Base-by-base conservation (phyloP, 2,797 vertebrate genomes). In the Trematomus bernacchii region DNA sequence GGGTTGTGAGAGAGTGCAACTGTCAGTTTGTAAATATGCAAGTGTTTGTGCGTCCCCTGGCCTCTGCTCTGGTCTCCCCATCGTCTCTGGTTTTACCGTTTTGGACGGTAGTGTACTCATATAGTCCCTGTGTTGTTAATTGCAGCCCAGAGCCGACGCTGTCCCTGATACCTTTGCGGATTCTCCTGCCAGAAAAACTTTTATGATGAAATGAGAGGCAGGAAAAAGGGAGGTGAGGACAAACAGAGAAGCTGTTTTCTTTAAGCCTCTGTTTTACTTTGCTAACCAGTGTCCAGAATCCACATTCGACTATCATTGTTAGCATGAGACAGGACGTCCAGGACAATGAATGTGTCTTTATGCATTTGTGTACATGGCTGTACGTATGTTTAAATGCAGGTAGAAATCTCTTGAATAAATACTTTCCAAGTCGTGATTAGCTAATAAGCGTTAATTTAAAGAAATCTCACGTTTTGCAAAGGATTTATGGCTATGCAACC, bases 401-500 rank as follows among this genome's bases (percentile, higher is more conserved):
- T 75, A 77, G 27, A 50, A 44, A 72, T 61, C 10, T 12, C 16
- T 19, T 23, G 37, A 65, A 66, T 52, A n/a, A 19, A 30, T 58
- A 47, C 23, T 55, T 18, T 51, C 12, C 53, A 37, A 61, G 33
- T 21, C 18, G 40, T 79, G 66, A n/a, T 46, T 30, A 40, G 21
- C 66, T 78, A 83, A 76, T 65, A 19, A 65, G 65, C 77, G 60
- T 82, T 71, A 1, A 12, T 70, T 77, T 68, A 62, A 85, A 66
- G 47, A 87, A 85, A 75, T 89, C 68, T 76, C 70, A 86, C 75
- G 77, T 84, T 83, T 79, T 63, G 94, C 93, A 94, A 95, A 94
- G 90, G 96, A 94, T 94, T 94, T 92, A 94, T 95, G 91, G 88
- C 93, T 93, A 92, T 92, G 91, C 88, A 95, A 93, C 92, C 93